A percentile compares a stretch with the other conserved stretches of the same genome.
These are phyloP conservation scores for Sebastolobus alascanus DNA, from an alignment of 2,797 vertebrate species.

Conservation along the genomic window DNA sequence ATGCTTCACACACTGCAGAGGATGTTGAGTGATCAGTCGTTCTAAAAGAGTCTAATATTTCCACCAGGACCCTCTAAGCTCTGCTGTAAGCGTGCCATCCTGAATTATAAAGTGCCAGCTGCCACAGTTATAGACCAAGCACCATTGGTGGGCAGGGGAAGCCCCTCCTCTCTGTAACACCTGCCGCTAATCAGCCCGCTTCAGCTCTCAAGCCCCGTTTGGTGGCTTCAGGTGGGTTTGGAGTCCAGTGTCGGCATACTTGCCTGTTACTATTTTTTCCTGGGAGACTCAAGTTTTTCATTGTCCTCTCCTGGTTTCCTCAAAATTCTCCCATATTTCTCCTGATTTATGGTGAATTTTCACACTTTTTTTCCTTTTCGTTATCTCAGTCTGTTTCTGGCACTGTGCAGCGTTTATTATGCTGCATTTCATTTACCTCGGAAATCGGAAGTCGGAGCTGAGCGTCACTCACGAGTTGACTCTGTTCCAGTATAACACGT, in stretches of 20 bases:
- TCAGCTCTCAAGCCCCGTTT: constrained; percentile 19
- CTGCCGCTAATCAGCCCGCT: constrained; percentile 66
- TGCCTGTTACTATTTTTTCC: no score
- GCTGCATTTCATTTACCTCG: no score
- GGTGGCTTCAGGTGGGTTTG: constrained; percentile 47
- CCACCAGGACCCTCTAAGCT: constrained; percentile 55
- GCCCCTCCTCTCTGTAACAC: constrained; percentile 52
- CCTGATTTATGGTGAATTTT: no score
- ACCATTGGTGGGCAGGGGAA: constrained; percentile 43
- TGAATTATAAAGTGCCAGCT: constrained; percentile 74
- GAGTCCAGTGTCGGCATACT: neutral
- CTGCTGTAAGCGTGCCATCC: constrained; percentile 47
- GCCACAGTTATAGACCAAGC: constrained; percentile 54
- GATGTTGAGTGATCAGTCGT: constrained; percentile 49
- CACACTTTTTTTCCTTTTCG: no score
- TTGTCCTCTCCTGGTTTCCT: no score
- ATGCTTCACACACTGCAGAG: neutral
- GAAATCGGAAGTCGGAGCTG: no score
- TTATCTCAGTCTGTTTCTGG: no score
- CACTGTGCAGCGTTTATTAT: no score
- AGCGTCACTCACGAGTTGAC: no score
- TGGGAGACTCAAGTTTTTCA: no score
- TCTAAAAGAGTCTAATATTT: constrained; percentile 72
- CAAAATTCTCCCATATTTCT: no score
- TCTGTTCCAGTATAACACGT: no score